Conservation (phyloP, 2,888 invertebrate species). For the Smittia sp. region DNA sequence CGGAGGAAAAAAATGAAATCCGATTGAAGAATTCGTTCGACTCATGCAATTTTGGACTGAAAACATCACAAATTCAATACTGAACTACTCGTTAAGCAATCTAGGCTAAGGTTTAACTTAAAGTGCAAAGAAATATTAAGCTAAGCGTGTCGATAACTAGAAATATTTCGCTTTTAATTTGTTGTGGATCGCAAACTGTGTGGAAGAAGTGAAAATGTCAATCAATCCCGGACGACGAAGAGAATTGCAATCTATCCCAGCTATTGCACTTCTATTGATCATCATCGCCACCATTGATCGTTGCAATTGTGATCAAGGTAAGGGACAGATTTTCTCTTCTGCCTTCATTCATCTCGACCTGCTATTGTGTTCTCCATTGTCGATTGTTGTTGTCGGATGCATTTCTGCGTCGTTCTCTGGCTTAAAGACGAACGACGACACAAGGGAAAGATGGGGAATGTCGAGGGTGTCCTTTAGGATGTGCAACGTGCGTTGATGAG, state of each 20-base stretch:
- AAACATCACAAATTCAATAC: constrained; percentile 20
- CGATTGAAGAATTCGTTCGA: neutral
- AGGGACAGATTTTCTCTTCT: neutral
- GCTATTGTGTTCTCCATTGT: constrained; percentile 31
- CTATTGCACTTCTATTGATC: constrained; percentile 39
- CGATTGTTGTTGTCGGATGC: constrained; percentile 39
- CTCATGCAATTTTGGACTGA: constrained; percentile 17
- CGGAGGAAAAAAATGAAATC: constrained; percentile 22
- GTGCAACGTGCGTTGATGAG: neutral
- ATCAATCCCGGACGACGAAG: neutral
- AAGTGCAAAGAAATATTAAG: constrained; percentile 32
- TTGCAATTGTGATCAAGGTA: constrained; percentile 39
- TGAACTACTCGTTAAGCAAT: constrained; percentile 24
- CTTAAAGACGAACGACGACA: neutral
- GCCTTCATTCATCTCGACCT: constrained; percentile 15
- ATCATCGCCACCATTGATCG: constrained; percentile 7
- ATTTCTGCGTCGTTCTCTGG: constrained; percentile 19
- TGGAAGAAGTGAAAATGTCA: constrained; percentile 26
- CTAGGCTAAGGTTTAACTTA: neutral
- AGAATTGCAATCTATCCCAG: neutral
- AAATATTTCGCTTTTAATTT: constrained; percentile 19
- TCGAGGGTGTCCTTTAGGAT: constrained; percentile 25
- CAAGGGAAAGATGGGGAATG: neutral
- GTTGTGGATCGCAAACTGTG: neutral
- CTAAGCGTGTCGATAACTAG: constrained; percentile 3